Evolutionary conservation across 2,888 invertebrate genomes (phyloP).

Genomic region (Tetramorium bicarinatum): DNA sequence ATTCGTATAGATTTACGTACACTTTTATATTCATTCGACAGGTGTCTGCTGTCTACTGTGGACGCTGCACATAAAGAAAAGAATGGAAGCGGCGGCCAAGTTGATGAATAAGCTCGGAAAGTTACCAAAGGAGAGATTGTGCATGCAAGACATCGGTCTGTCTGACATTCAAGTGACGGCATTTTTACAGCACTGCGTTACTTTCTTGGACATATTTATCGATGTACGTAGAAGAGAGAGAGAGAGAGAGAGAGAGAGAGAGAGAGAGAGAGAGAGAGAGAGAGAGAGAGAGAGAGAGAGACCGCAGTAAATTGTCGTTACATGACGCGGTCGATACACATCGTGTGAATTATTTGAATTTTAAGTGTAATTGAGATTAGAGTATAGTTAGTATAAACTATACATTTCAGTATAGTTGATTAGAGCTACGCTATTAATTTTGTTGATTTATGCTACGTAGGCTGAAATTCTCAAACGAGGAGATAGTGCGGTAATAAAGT

Average conservation of each 20-base stretch:
- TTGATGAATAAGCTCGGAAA: slow-evolving; percentile 94
- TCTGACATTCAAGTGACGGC: slow-evolving; percentile 88
- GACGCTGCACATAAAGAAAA: slow-evolving; percentile 95
- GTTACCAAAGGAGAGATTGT: slow-evolving; percentile 94
- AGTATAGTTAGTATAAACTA: too few relatives aligned
- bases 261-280: neutral
- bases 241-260: neutral
- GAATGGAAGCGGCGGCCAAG: slow-evolving; percentile 92
- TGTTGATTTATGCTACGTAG: slow-evolving; percentile 80
- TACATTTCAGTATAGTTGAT: neutral
- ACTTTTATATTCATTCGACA: slow-evolving; percentile 58
- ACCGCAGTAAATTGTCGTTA: neutral
- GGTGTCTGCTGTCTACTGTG: slow-evolving; percentile 95
- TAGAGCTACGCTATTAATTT: too few relatives aligned
- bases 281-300: neutral
- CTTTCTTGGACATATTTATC: slow-evolving; percentile 88
- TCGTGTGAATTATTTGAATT: neutral
- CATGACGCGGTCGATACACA: neutral
- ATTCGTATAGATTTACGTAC: neutral
- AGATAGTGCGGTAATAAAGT: slow-evolving; percentile 86
- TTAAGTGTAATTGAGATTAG: neutral
- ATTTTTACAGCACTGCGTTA: slow-evolving; percentile 86
- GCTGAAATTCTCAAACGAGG: slow-evolving; percentile 85
- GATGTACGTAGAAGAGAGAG: slow-evolving; percentile 83
- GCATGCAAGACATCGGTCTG: slow-evolving; percentile 92